Conservation (phyloP, 2,888 invertebrate genomes). For the Dryococelus australis region DNA sequence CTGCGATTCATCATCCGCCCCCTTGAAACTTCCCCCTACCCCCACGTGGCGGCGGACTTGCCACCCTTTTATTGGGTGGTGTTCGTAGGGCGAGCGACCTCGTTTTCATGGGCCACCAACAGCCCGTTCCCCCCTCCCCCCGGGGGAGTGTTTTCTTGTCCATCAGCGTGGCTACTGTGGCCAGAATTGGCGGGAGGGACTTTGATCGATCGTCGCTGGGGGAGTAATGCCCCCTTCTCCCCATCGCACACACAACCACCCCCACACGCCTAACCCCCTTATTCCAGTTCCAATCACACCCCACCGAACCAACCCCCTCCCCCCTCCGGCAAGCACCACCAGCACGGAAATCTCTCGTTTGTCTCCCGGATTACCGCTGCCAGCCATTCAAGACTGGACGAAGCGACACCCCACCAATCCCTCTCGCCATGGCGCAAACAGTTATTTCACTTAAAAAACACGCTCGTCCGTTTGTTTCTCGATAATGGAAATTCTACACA, state of each 20-base stretch:
- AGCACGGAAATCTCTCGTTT: not conserved
- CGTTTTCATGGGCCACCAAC: too few species aligned
- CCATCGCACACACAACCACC: not conserved
- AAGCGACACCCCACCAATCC: not conserved
- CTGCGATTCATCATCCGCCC: not conserved
- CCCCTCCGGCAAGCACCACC: not conserved
- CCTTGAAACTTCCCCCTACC: too few species aligned
- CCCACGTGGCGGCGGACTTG: too few species aligned
- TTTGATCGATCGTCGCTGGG: not conserved
- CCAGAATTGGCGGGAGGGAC: not conserved
- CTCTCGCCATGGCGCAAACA: not conserved
- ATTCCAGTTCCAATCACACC: not conserved
- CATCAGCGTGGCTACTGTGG: not conserved
- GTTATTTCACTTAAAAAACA: constrained; percentile 6
- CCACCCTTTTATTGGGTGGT: too few species aligned
- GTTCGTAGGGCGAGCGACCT: too few species aligned
- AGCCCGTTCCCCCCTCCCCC: too few species aligned
- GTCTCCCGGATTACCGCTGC: constrained; percentile 4
- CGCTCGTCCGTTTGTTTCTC: not conserved
- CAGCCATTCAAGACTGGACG: constrained; percentile 7
- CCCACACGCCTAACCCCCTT: not conserved
- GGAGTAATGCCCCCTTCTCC: not conserved
- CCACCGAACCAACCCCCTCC: not conserved
- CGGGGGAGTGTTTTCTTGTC: too few species aligned
- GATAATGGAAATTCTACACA: not conserved